A percentile compares a stretch with the other conserved stretches of the same genome.
Evolutionary conservation across 1,140 invertebrate species (phyloP).

Genomic region (Eriosoma lanigerum): DNA sequence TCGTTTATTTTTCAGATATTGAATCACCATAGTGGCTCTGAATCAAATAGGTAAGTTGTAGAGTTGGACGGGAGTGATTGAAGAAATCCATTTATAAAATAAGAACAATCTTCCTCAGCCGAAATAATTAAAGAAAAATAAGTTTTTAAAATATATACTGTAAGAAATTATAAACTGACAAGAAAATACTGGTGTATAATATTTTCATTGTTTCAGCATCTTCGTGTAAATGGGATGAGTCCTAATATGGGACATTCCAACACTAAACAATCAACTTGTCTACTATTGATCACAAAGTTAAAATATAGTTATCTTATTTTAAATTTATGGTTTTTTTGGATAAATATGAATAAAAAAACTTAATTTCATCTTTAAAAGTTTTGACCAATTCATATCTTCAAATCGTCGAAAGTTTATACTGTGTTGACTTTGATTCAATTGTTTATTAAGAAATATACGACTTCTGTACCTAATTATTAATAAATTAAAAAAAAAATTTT

Average conservation of each 20-base stretch:
- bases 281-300: constrained; percentile 38
- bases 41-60: constrained; percentile 46
- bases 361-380: neutral
- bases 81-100: constrained; percentile 39
- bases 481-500: too few relatives aligned
- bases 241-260: constrained; percentile 44
- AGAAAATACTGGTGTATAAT: constrained; percentile 48
- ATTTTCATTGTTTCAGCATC: constrained; percentile 50
- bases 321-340: too few relatives aligned
- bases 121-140: constrained; percentile 32
- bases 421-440: neutral
- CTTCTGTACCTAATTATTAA: neutral
- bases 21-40: constrained; percentile 44
- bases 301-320: constrained; percentile 10
- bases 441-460: neutral
- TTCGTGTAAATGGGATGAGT: constrained; percentile 46
- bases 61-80: constrained; percentile 49
- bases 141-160: constrained; percentile 18
- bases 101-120: constrained; percentile 37
- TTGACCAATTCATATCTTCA: neutral
- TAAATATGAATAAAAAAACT: too few relatives aligned
- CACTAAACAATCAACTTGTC: constrained; percentile 44
- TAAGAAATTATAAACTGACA: constrained; percentile 37
- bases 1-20: constrained; percentile 64
- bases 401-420: neutral